Percentiles rank a stretch among this genome's conserved stretches.
Conservation (phyloP, 2,113 vertebrate species). For the Petaurus breviceps region DNA sequence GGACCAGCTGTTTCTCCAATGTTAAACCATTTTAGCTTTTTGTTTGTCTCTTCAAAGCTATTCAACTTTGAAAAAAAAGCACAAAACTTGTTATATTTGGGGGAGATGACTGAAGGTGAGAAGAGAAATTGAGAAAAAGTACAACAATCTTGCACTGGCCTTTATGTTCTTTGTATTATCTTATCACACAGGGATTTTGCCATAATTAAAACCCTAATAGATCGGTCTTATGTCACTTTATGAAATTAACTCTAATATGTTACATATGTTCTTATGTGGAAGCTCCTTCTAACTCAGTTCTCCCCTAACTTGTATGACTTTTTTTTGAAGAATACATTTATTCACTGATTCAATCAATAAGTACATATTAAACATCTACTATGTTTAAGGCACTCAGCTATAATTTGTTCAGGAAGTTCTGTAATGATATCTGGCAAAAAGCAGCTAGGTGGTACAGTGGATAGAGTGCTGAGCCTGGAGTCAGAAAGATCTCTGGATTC, state of each 20-base stretch:
- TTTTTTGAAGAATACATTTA: slow-evolving; percentile 22
- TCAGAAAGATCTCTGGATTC: not conserved
- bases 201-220: not conserved
- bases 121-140: slow-evolving; percentile 29
- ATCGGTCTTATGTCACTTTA: not conserved
- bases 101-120: not conserved
- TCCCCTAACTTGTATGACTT: not conserved
- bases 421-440: not conserved
- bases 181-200: not conserved
- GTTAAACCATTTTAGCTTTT: slow-evolving; percentile 80
- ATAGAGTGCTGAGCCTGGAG: not conserved
- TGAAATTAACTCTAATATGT: not conserved
- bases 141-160: not conserved
- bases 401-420: not conserved
- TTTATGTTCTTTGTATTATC: not conserved
- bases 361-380: not conserved
- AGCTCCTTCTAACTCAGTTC: not conserved
- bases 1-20: slow-evolving; percentile 76
- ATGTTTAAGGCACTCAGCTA: not conserved
- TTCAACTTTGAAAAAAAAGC: slow-evolving; percentile 84
- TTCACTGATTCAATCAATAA: not conserved
- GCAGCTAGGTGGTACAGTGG: not conserved
- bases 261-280: not conserved
- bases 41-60: slow-evolving; percentile 85
- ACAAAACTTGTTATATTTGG: slow-evolving; percentile 42